These are phyloP conservation scores for Leuctra nigra DNA, from an alignment of 2,888 invertebrate genomes.

Conservation along the genomic window DNA sequence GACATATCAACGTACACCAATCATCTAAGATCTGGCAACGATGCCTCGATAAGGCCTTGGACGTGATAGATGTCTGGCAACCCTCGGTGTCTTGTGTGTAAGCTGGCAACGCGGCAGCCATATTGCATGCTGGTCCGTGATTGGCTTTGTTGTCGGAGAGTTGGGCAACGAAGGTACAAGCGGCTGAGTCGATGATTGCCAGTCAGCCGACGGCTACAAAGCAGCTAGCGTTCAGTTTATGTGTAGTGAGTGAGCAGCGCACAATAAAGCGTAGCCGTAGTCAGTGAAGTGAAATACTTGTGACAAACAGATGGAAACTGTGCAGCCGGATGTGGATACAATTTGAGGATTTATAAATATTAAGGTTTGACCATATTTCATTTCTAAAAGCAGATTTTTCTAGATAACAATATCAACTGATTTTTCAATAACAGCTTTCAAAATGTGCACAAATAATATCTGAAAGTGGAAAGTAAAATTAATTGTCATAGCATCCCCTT, in stretches of 20 bases:
- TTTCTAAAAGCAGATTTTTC: background rate
- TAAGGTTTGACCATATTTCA: background rate
- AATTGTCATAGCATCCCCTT: background rate
- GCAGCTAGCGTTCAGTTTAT: slow-evolving; percentile 2
- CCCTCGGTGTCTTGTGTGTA: slow-evolving; percentile 23
- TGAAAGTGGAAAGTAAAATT: background rate
- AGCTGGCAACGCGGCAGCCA: slow-evolving; percentile 28
- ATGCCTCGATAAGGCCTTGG: slow-evolving; percentile 24
- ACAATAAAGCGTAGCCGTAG: no score
- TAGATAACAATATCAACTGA: background rate
- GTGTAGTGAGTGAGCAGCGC: slow-evolving; percentile 5
- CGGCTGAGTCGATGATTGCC: background rate
- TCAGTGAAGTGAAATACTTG: slow-evolving; percentile 1
- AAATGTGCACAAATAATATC: background rate
- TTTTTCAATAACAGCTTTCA: background rate
- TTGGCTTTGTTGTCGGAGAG: slow-evolving; percentile 26
- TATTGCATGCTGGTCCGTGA: slow-evolving; percentile 24
- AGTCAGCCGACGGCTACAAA: background rate
- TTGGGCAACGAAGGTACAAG: slow-evolving; percentile 18
- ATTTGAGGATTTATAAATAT: slow-evolving; percentile 1
- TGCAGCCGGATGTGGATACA: slow-evolving; percentile 5
- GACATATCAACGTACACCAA: slow-evolving; percentile 16
- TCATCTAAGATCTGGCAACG: slow-evolving; percentile 21
- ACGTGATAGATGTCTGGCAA: slow-evolving; percentile 25
- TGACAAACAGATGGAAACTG: background rate